Base-by-base conservation (phyloP, 2,888 invertebrate genomes). In the Nemotelus nigrinus region DNA sequence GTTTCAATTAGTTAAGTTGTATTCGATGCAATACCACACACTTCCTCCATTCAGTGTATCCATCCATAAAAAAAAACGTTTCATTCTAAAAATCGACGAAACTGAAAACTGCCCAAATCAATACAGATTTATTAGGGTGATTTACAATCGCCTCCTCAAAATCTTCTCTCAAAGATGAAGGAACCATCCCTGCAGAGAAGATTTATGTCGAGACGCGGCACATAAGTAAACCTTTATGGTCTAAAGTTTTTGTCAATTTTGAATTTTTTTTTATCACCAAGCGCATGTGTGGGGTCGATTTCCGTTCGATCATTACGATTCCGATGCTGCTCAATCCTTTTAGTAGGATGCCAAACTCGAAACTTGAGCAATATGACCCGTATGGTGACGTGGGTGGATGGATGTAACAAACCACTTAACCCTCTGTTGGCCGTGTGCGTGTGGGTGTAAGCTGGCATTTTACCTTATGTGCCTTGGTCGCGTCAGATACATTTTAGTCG, bases 101-200 rank as follows among this genome's bases (percentile, higher is more conserved):
- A 60, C 7, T 39, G 7, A 60, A 41, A 60, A 25, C 25, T 58
- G 3, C 43, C 43, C 60, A 60, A 60, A 41, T 25, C 43, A 25
- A 7, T 60, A 25, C 60, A 60, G 60, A 60, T 60, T 60, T 60
- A 60, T 60, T 60, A 60, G 60, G 60, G 60, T 60, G 25, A 60
- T 60, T 60, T 60, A 60, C 60, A 60, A 60, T 43, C 60, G 41
- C 41, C 60, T 41, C 60, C 60, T 60, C 60, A 60, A 39, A 39
- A 10, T 41, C 60, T 57, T 25, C n/a, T 57, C 57, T 3, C 57
- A 10, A 57, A 25, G 25, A 25, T 25, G 25, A 25, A 25, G 25
- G 25, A 25, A 25, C 25, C 25, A 25, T 25, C 25, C 25, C 25
- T 25, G 25, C 25, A 25, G 25, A 25, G 25, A 25, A 25, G 25